Percentiles rank a stretch among this genome's conserved stretches.
Evolutionary conservation across 2,888 invertebrate species (phyloP).

Genomic region (Apamea crenata): DNA sequence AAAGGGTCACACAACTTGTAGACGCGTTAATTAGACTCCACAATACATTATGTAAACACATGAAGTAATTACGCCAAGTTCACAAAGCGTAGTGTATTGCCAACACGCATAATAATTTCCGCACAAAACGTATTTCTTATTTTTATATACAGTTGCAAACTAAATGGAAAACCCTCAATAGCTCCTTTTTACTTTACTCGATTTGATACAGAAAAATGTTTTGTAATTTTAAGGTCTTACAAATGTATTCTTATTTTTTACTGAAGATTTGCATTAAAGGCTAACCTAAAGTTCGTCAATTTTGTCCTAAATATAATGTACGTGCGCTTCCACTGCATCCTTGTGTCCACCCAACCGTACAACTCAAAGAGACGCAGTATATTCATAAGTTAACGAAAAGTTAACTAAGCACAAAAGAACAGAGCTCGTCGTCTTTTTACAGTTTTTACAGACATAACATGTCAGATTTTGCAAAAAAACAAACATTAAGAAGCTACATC

Average conservation of each 20-base stretch:
- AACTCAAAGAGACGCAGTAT: background rate
- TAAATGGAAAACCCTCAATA: background rate
- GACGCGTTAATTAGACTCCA: slow-evolving; percentile 52
- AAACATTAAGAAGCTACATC: background rate
- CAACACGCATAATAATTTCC: slow-evolving; percentile 47
- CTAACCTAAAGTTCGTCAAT: background rate
- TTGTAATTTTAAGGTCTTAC: background rate
- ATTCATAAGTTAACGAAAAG: background rate
- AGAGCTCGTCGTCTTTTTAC: background rate
- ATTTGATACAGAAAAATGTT: background rate
- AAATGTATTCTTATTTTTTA: background rate
- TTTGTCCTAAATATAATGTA: slow-evolving; percentile 6
- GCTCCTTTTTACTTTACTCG: background rate
- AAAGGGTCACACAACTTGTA: slow-evolving; percentile 61
- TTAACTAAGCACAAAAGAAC: background rate
- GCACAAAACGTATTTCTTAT: slow-evolving; percentile 47
- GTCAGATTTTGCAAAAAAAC: background rate
- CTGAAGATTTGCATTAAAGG: background rate
- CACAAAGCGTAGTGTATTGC: slow-evolving; percentile 43
- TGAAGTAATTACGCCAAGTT: slow-evolving; percentile 57
- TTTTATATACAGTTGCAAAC: slow-evolving; percentile 9
- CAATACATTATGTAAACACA: slow-evolving; percentile 61
- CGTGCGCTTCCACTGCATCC: background rate
- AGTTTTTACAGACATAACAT: slow-evolving; percentile 1
- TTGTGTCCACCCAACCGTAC: slow-evolving; percentile 14